A percentile compares a stretch with the other conserved stretches of the same genome.
These are phyloP conservation scores for Notarius quadriscutis DNA, from an alignment of 2,113 vertebrate genomes.

Conservation along the genomic window DNA sequence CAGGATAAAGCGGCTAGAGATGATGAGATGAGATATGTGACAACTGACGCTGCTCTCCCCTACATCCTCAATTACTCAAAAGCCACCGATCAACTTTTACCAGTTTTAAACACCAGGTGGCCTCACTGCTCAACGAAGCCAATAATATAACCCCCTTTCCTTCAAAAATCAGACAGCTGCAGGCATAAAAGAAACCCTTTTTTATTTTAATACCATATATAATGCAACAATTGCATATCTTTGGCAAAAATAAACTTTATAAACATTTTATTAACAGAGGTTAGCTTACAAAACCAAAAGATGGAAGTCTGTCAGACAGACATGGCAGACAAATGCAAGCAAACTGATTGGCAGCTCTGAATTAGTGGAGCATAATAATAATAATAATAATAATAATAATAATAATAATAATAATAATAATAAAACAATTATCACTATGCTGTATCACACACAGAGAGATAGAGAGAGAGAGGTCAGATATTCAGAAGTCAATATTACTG, in stretches of 20 bases:
- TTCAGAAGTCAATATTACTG: conserved; percentile 14
- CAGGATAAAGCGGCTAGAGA: no score
- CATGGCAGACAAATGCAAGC: conserved; percentile 74
- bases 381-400: conserved; percentile 62
- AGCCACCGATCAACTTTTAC: conserved; percentile 37
- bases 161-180: conserved; percentile 26
- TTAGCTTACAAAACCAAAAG: conserved; percentile 98
- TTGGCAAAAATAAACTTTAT: conserved; percentile 99
- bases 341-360: conserved; percentile 77
- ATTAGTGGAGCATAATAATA: conserved; percentile 67
- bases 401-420: conserved; percentile 60
- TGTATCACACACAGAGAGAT: conserved; percentile 7
- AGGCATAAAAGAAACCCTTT: conserved; percentile 85
- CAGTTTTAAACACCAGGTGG: conserved; percentile 58
- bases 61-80: conserved; percentile 14
- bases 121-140: conserved; percentile 35
- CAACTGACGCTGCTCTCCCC: background rate
- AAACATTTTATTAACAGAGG: conserved; percentile 99
- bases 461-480: conserved; percentile 49
- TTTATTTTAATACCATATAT: conserved; percentile 91
- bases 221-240: conserved; percentile 99
- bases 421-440: conserved; percentile 53
- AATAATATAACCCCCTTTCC: background rate
- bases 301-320: conserved; percentile 76
- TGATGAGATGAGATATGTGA: background rate